Evolutionary conservation across 2,797 vertebrate genomes (phyloP).

Genomic region (Tokudaia muenninki): DNA sequence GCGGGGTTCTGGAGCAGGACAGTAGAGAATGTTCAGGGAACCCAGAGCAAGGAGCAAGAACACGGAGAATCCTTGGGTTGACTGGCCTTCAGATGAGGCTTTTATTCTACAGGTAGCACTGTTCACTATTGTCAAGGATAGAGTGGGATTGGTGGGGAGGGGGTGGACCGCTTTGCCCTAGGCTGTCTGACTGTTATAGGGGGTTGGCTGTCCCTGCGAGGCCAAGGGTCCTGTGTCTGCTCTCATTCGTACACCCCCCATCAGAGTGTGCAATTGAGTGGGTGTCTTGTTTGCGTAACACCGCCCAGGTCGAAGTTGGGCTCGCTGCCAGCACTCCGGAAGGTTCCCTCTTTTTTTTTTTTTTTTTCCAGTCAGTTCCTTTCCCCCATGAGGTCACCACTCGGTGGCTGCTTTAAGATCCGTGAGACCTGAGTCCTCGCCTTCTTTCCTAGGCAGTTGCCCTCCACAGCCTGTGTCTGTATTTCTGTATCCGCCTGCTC

Average conservation of each 20-base stretch:
- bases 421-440: not conserved
- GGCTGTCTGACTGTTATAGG: not conserved
- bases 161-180: not conserved
- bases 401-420: not conserved
- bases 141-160: accelerated
- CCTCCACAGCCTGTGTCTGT: not conserved
- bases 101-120: accelerated
- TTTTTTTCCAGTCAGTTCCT: not conserved
- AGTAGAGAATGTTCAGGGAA: not conserved
- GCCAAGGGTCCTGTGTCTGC: not conserved
- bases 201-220: accelerated
- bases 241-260: not conserved
- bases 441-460: not conserved
- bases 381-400: not conserved
- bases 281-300: accelerated
- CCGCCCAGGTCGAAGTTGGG: not conserved
- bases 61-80: not conserved
- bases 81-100: not conserved
- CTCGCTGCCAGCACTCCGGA: accelerated
- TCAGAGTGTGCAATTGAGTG: too few relatives aligned
- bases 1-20: not conserved
- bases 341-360: not conserved
- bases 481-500: not conserved
- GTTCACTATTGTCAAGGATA: accelerated
- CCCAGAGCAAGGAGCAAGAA: not conserved